These are phyloP conservation scores for Rhinoraja longicauda DNA, from an alignment of 2,797 vertebrate species.

Conservation along the genomic window DNA sequence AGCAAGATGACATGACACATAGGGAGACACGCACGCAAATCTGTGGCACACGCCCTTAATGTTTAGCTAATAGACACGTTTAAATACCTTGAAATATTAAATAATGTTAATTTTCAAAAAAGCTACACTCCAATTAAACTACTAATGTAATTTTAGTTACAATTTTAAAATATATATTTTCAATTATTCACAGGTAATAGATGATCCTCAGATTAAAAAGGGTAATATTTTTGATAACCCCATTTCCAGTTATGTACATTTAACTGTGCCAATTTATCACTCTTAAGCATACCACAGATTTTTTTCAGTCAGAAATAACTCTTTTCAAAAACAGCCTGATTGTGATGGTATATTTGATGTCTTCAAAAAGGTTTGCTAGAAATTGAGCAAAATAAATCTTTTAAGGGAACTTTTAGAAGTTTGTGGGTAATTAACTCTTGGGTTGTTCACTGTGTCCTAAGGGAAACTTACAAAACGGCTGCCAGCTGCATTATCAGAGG, in stretches of 20 bases:
- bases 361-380: neutral
- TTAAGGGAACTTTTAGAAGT: neutral
- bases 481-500: neutral
- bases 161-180: neutral
- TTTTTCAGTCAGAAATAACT: neutral
- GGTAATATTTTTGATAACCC: neutral
- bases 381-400: neutral
- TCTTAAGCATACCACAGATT: neutral
- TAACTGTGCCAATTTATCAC: neutral
- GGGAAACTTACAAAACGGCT: neutral
- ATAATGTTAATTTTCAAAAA: neutral
- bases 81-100: neutral
- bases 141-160: neutral
- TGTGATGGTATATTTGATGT: neutral
- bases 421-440: neutral
- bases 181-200: neutral
- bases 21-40: too few species aligned
- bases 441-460: neutral
- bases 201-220: neutral
- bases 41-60: too few species aligned
- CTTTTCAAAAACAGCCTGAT: neutral
- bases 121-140: neutral
- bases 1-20: too few species aligned
- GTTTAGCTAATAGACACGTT: neutral
- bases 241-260: neutral